Percentiles rank a stretch among this genome's conserved stretches.
Evolutionary conservation across 2,113 vertebrate species (phyloP).

Genomic region (Motacilla alba): DNA sequence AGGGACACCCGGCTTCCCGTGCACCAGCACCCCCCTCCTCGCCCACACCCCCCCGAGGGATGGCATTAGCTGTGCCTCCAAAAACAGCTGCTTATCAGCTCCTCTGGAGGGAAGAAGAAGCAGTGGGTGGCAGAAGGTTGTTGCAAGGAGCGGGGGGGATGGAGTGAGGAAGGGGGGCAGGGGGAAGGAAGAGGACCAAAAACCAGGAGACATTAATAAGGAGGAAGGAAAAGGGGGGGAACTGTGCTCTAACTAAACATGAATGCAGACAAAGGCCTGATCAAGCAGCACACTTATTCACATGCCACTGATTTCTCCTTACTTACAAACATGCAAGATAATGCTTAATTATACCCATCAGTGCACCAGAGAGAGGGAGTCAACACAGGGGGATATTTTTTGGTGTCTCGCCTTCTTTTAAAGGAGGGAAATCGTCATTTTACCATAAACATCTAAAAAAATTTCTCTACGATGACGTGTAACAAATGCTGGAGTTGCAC

Average conservation of each 20-base stretch:
- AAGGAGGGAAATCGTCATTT: background rate
- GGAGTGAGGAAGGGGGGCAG: background rate
- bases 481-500: background rate
- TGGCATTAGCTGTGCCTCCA: constrained; percentile 48
- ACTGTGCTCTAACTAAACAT: background rate
- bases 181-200: background rate
- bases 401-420: background rate
- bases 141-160: background rate
- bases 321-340: background rate
- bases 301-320: background rate
- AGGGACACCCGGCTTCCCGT: background rate
- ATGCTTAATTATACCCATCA: background rate
- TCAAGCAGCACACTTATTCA: background rate
- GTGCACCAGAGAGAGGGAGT: background rate
- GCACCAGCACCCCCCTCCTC: background rate
- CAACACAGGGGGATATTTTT: background rate
- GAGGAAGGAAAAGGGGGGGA: background rate
- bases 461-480: background rate
- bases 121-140: constrained; percentile 46
- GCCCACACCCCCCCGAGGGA: background rate
- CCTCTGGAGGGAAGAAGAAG: constrained; percentile 30
- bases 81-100: constrained; percentile 59
- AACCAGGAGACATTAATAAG: background rate
- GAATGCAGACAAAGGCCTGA: background rate
- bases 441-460: background rate